Percentiles rank a stretch among this genome's conserved stretches.
phyloP scores from a whole-genome alignment of 1,140 invertebrate genomes.

The Nymphalis io region DNA sequence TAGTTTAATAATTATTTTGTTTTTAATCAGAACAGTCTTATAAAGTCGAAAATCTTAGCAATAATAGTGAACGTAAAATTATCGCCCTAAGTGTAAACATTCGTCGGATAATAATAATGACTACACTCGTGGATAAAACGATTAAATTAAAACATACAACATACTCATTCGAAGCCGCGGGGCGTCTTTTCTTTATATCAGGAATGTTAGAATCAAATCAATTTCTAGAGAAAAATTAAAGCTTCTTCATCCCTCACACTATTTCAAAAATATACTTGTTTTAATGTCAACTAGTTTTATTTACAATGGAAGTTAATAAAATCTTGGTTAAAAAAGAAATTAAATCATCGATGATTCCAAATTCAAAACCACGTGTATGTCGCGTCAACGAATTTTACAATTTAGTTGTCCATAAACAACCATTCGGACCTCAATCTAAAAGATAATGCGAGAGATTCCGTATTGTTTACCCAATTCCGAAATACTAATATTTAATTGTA shows the following conservation, averaged over 20 bases:
- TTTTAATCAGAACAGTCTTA: slow-evolving; percentile 53
- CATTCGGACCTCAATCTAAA: slow-evolving; percentile 21
- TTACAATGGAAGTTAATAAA: slow-evolving; percentile 14
- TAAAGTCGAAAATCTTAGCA: slow-evolving; percentile 45
- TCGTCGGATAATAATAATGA: neutral
- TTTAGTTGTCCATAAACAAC: slow-evolving; percentile 21
- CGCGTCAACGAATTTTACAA: slow-evolving; percentile 5
- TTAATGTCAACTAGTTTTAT: neutral
- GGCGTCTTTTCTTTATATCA: slow-evolving; percentile 38
- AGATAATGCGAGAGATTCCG: slow-evolving; percentile 38
- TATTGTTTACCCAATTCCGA: slow-evolving; percentile 16
- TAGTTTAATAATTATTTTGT: slow-evolving; percentile 32
- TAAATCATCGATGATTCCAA: neutral
- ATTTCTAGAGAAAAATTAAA: slow-evolving; percentile 46
- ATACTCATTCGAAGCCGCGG: slow-evolving; percentile 43
- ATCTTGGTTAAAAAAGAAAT: neutral
- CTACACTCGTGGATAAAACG: slow-evolving; percentile 24
- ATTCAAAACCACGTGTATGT: neutral
- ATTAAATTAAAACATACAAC: slow-evolving; percentile 33
- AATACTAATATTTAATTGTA: slow-evolving; percentile 5
- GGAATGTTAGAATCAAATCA: slow-evolving; percentile 45
- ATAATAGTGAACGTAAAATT: slow-evolving; percentile 34
- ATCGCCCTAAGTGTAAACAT: slow-evolving; percentile 31
- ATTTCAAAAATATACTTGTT: slow-evolving; percentile 6
- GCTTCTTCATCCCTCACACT: slow-evolving; percentile 39